Evolutionary conservation across 2,888 invertebrate genomes (phyloP), one percentile per base, ranked within the genome.

Genomic region (Noctua pronuba): DNA sequence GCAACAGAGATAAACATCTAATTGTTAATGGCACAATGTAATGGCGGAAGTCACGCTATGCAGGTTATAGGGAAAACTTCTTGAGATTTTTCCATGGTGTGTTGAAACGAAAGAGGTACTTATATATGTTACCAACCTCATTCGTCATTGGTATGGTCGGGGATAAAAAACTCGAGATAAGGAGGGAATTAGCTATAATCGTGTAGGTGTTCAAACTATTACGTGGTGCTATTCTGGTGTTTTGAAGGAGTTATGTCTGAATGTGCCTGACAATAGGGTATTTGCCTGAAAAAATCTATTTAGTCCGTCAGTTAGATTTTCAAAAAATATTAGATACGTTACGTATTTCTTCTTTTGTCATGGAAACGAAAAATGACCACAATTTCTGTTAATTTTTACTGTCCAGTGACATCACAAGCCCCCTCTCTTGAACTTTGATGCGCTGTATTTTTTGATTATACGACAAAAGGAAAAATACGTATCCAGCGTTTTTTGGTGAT

Each of bases 11-110:
- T 76, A 52, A 77, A 55, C 49, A 75, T 73, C 58, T 72, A n/a
- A 78, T 76, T 77, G 69, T 66, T 73, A 84, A 78, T 66, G 58
- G 16, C 46, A 76, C 78, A 80, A 66, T 75, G 21, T 73, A 84
- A 79, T 81, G 55, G 68, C 72, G 72, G 76, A 74, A 77, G 84
- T 83, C 88, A 88, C 84, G 88, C 62, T n/a, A 62, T 46, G 62
- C 66, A 24, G 71, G 16, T 18, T 60, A n/a, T 8, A 80, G 85
- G 82, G 49, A 70, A 89, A 88, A 85, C 71, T 67, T 73, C 73
- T 73, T 55, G 44, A 82, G 55, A 79, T 74, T 86, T 88, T 86
- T 82, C 79, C 86, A 75, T 60, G 66, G 35, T 31, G 52, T 75
- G 49, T 35, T 71, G 75, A 68, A 78, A 35, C 35, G 10, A 62